Conservation (phyloP, 2,797 vertebrate species). For the Leptoclinus maculatus region DNA sequence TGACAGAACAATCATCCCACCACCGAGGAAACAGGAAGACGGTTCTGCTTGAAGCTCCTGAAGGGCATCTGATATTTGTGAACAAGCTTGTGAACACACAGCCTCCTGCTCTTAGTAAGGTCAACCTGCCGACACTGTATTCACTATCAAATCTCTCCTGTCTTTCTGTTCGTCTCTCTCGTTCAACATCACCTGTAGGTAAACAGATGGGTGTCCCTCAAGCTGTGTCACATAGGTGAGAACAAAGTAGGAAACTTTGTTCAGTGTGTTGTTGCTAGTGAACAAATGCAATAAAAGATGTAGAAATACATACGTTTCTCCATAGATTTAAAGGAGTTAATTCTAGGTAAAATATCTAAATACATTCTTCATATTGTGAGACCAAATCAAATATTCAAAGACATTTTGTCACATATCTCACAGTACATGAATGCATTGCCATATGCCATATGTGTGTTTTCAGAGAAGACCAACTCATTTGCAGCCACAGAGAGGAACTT, state of each 20-base stretch:
- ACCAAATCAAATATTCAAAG: not conserved
- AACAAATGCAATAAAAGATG: not conserved
- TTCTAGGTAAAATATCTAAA: not conserved
- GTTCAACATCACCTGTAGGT: conserved; percentile 76
- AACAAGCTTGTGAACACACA: not conserved
- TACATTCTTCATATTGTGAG: not conserved
- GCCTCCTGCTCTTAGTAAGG: not conserved
- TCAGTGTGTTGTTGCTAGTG: not conserved
- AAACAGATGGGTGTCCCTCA: conserved; percentile 86
- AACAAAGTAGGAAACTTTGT: not conserved
- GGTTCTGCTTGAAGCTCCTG: not conserved
- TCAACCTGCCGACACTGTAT: not conserved
- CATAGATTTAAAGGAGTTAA: not conserved
- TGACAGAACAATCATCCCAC: not conserved
- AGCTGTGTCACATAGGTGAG: conserved; percentile 90
- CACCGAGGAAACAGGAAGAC: not conserved
- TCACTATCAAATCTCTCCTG: not conserved
- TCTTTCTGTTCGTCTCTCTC: conserved; percentile 1
- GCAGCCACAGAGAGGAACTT: conserved; percentile 89
- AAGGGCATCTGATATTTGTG: too few relatives aligned
- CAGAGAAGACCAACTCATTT: conserved; percentile 88
- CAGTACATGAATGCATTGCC: not conserved
- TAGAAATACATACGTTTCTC: not conserved
- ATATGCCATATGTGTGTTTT: conserved; percentile 1
- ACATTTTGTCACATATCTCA: not conserved